These are phyloP conservation scores for Erebia palarica DNA, from an alignment of 2,888 invertebrate species.

Conservation along the genomic window DNA sequence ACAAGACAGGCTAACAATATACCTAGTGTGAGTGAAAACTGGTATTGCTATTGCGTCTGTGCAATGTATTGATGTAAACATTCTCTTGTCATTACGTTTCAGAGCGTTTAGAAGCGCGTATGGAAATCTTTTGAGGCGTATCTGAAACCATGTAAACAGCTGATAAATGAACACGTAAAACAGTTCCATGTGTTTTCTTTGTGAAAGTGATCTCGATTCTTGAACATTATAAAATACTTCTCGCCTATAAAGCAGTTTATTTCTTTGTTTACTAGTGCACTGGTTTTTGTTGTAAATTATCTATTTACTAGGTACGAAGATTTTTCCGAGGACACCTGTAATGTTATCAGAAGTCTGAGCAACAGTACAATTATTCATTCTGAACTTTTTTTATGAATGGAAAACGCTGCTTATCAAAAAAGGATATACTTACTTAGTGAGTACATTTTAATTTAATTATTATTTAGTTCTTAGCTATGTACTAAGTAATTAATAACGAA, in stretches of 20 bases:
- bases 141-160: constrained; percentile 67
- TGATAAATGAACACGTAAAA: constrained; percentile 48
- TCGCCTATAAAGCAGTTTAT: constrained; percentile 33
- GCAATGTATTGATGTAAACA: constrained; percentile 77
- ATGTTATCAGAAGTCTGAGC: constrained; percentile 27
- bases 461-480: not conserved
- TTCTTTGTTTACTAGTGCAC: constrained; percentile 41
- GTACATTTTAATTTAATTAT: constrained; percentile 10
- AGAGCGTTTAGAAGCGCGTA: constrained; percentile 70
- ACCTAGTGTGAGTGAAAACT: constrained; percentile 59
- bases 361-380: constrained; percentile 19
- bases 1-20: constrained; percentile 15
- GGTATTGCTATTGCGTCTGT: constrained; percentile 56
- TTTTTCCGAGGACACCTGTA: constrained; percentile 23
- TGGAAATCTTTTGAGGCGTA: constrained; percentile 58
- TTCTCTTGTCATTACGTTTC: constrained; percentile 72
- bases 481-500: not conserved
- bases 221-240: constrained; percentile 26
- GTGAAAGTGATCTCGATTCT: constrained; percentile 39
- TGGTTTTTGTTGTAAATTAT: constrained; percentile 25
- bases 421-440: constrained; percentile 25
- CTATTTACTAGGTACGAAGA: constrained; percentile 29
- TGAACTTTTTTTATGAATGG: constrained; percentile 22
- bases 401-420: constrained; percentile 18
- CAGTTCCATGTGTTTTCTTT: constrained; percentile 33